Conservation (phyloP, 2,888 invertebrate genomes). For the Pristionchus arcanus region DNA sequence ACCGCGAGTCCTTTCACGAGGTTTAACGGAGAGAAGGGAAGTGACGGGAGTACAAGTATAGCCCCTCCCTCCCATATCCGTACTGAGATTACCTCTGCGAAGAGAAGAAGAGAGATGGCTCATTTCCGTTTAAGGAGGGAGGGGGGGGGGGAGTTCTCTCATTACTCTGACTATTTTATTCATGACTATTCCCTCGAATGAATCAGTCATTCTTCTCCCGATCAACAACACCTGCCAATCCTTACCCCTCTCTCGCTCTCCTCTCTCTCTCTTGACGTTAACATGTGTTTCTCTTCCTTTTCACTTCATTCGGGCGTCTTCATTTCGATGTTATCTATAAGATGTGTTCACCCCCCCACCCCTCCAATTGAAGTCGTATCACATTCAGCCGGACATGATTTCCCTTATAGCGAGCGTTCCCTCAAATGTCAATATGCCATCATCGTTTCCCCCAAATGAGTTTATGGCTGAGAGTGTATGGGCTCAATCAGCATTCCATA, state of each 20-base stretch:
- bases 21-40: background rate
- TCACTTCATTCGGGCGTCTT: slow-evolving; percentile 11
- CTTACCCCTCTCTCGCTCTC: background rate
- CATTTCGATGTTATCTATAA: slow-evolving; percentile 19
- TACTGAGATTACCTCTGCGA: slow-evolving; percentile 12
- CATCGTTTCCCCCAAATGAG: slow-evolving; percentile 12
- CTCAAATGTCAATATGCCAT: slow-evolving; percentile 25
- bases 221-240: slow-evolving; percentile 26
- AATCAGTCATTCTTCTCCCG: slow-evolving; percentile 34
- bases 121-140: slow-evolving; percentile 34
- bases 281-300: slow-evolving; percentile 45
- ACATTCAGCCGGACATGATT: background rate
- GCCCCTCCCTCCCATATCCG: slow-evolving; percentile 21
- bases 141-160: slow-evolving; percentile 14
- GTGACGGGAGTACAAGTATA: slow-evolving; percentile 26
- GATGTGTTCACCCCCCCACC: background rate
- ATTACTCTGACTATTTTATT: slow-evolving; percentile 40
- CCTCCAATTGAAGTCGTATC: background rate
- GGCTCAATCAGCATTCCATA: slow-evolving; percentile 49
- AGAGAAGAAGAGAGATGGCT: slow-evolving; percentile 40
- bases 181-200: slow-evolving; percentile 27
- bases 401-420: background rate
- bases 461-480: slow-evolving; percentile 45
- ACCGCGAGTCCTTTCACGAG: slow-evolving; percentile 16
- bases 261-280: slow-evolving; percentile 13